These are phyloP conservation scores for Phyllostomus discolor DNA, from an alignment of 2,113 vertebrate genomes.

Conservation along the genomic window DNA sequence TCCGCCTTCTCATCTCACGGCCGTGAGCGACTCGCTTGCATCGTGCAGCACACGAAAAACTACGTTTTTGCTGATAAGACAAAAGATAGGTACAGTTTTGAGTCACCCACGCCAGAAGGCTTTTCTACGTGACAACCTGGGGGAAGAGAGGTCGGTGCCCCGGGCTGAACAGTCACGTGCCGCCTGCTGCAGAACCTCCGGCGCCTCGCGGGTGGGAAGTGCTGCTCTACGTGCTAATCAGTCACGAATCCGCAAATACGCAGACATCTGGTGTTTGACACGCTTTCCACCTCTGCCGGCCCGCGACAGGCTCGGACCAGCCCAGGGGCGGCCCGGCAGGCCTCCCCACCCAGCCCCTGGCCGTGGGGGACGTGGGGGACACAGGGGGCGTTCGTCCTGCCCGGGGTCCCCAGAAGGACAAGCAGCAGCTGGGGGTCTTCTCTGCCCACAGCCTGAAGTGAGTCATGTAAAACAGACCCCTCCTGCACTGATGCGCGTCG, in stretches of 20 bases:
- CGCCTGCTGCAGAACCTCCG: not conserved
- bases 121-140: not conserved
- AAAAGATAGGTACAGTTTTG: not conserved
- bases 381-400: not conserved
- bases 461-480: not conserved
- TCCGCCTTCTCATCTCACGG: not conserved
- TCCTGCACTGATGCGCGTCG: not conserved
- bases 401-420: not conserved
- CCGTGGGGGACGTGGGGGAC: not conserved
- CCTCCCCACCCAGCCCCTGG: not conserved
- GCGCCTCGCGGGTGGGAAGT: not conserved
- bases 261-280: not conserved
- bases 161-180: fast-evolving
- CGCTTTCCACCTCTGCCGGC: not conserved
- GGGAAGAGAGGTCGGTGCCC: not conserved
- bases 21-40: fast-evolving
- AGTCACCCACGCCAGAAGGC: not conserved
- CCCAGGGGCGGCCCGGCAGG: not conserved
- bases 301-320: not conserved
- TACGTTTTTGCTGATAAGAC: not conserved
- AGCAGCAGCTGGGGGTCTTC: not conserved
- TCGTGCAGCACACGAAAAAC: not conserved
- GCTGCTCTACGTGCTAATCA: not conserved
- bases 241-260: not conserved
- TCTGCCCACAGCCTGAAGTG: not conserved